A percentile compares a stretch with the other conserved stretches of the same genome.
Conservation (phyloP, 2,113 vertebrate species). For the Myrmecophaga tridactyla region DNA sequence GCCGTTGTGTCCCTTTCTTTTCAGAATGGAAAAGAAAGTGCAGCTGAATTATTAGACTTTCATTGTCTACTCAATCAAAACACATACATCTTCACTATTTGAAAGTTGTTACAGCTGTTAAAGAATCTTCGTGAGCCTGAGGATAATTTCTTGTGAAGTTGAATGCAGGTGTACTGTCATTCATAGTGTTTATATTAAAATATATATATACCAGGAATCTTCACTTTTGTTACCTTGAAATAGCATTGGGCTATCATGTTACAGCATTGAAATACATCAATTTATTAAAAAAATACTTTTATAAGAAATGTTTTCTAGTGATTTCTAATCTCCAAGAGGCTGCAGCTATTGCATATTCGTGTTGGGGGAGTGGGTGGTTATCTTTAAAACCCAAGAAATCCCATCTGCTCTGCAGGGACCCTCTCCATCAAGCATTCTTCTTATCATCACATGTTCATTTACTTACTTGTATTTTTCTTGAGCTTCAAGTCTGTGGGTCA, state of each 20-base stretch:
- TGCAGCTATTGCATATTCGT: not conserved
- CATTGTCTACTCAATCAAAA: constrained; percentile 68
- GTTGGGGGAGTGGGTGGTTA: not conserved
- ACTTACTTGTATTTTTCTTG: not conserved
- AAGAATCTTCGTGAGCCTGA: constrained; percentile 77
- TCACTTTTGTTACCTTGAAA: constrained; percentile 88
- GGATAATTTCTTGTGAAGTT: constrained; percentile 80
- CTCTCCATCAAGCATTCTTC: not conserved
- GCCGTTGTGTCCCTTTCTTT: constrained; percentile 61
- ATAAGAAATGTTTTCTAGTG: constrained; percentile 76
- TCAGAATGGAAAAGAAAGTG: constrained; percentile 60
- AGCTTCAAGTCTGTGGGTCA: not conserved
- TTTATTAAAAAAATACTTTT: constrained; percentile 90
- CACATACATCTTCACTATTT: constrained; percentile 67
- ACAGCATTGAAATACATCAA: constrained; percentile 84
- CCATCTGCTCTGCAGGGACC: not conserved
- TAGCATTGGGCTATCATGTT: constrained; percentile 83
- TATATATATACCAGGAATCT: constrained; percentile 80
- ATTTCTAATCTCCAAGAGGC: constrained; percentile 50
- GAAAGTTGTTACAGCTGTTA: constrained; percentile 75
- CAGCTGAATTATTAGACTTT: constrained; percentile 69
- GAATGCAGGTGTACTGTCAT: constrained; percentile 84
- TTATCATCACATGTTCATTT: accelerated
- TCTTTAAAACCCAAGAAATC: not conserved
- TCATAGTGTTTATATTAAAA: constrained; percentile 85